Base-by-base conservation (phyloP, 1,140 invertebrate species). In the Rhopalosiphum padi region DNA sequence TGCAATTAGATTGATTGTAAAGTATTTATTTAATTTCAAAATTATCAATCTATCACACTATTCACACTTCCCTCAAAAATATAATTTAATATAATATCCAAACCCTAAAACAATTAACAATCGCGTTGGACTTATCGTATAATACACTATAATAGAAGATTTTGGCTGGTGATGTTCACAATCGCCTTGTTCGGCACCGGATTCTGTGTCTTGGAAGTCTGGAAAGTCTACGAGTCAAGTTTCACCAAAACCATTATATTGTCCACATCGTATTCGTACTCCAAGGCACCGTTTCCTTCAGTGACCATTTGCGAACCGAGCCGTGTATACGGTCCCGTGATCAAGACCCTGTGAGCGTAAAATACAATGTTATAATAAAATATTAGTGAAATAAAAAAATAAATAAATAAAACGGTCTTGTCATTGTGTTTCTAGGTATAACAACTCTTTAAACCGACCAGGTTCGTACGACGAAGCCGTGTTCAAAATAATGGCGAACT, bases 291-390 rank as follows among this genome's bases (percentile, higher is more conserved):
- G 15, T 95, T 95, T 87, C 95, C 95, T 43, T 94, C 94, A 2
- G 94, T 95, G 37, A 95, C 94, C 1, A 94, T 95, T 8, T 95
- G 95, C 85, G 94, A 94, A 89, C 87, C 93, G 46, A 94, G 95
- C 93, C 93, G 94, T 23, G 95, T 95, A 22, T 94, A 94, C 53
- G 94, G 93, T 94, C 68, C 88, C 18, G 94, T 94, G 82, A 94
- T 94, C 4, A 25, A 90, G 85, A 55, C 90, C 30, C 37, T 94
- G 93, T 94, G 35, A 91, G 93, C n/a, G 21, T 51, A 35, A 15
- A 11, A 35, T 37, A 48, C 2, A 23, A 89, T 46, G 22, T 21
- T 8, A 51, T 68, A n/a, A 15, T n/a, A n/a, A 30, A 51, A 35
- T 35, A n/a, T 51, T 35, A 6, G 2, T 30, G 18, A 37, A 2